Conservation (phyloP, 2,113 vertebrate genomes). For the Zosterops lateralis region DNA sequence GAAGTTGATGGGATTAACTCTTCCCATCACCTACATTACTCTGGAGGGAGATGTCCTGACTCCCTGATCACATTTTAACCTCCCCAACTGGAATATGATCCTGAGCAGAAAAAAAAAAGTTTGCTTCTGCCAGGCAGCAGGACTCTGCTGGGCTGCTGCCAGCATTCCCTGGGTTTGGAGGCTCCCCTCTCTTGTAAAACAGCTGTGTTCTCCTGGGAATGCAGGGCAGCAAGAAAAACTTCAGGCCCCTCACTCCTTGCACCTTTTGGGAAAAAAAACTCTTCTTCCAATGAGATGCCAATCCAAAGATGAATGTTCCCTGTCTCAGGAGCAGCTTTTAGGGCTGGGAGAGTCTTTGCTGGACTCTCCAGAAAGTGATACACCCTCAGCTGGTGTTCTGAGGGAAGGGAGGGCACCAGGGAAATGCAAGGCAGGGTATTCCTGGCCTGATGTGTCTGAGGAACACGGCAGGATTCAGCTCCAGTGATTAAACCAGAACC, state of each 20-base stretch:
- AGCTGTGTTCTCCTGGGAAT: neutral
- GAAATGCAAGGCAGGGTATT: neutral
- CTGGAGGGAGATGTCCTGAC: neutral
- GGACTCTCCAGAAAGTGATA: neutral
- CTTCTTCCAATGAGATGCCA: neutral
- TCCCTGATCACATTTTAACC: neutral
- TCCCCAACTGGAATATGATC: rapidly evolving
- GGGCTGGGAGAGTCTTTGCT: neutral
- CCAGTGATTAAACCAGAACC: rapidly evolving
- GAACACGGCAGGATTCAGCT: neutral
- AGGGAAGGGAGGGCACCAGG: neutral
- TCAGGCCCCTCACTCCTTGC: no score
- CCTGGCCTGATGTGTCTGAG: rapidly evolving
- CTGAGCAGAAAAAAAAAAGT: neutral
- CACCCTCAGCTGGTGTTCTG: rapidly evolving
- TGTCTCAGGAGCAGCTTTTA: neutral
- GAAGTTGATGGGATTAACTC: neutral
- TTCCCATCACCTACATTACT: rapidly evolving
- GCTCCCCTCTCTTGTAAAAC: neutral
- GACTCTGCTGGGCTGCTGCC: neutral
- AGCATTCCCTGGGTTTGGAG: neutral
- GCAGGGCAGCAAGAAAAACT: neutral
- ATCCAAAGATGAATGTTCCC: neutral
- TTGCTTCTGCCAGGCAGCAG: neutral
- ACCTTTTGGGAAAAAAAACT: neutral